Evolutionary conservation across 2,113 vertebrate species (phyloP), one percentile per base, ranked within the genome.

Genomic region (Heliornis fulica): DNA sequence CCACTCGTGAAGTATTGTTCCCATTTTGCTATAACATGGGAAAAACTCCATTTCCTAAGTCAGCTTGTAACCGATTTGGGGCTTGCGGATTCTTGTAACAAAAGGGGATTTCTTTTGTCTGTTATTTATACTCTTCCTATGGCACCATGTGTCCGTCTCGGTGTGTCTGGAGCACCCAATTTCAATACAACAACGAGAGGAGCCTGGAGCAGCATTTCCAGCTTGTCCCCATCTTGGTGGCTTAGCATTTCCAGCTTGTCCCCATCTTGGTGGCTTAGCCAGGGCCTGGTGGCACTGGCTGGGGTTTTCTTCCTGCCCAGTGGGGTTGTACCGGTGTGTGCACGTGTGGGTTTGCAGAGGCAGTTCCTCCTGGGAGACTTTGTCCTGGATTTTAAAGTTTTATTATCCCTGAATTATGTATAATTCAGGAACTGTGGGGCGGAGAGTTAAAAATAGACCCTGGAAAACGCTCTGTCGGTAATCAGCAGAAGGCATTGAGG

Each of bases 1-100:
- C 97, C 97, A 97, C 86, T 97, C 36, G 0, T 34, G 8, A 85
- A 93, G 97, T 97, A 98, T 98, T 98, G 98, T 98, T 98, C 95
- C 91, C 72, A 64, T 94, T 91, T 90, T 87, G 38, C 96, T 54
- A 48, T 68, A 95, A 94, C 97, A 97, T 97, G 98, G 97, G 98
- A 98, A 98, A 97, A 95, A 88, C 46, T 97, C 96, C 75, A 5
- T 98, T 98, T 98, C 96, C 98, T 96, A 98, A 89, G 91, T 95
- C 96, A 80, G 87, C 97, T 96, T 71, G 96, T 95, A 95, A 94
- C 96, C 43, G 34, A 45, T 90, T 80, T 74, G 85, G 95, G 95
- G 95, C 97, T 97, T 92, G 97, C 46, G 21, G 94, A 79, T 95
- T 91, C 97, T 97, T 65, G 89, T 95, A 97, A 98, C 98, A 98